Conservation (phyloP, 2,888 invertebrate species). For the Mylabris sibirica region DNA sequence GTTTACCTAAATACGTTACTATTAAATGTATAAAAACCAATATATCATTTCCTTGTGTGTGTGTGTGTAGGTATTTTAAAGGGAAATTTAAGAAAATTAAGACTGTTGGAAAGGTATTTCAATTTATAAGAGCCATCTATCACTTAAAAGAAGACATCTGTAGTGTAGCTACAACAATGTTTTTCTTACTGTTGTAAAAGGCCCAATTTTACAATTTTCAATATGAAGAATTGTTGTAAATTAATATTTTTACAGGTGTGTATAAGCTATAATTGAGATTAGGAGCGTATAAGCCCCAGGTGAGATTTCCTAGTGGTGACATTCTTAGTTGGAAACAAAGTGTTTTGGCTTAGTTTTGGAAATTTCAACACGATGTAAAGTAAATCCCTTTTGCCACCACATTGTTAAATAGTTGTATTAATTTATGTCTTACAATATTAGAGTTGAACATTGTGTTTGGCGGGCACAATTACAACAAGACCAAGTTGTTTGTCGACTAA, state of each 20-base stretch:
- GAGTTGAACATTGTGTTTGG: slow-evolving; percentile 57
- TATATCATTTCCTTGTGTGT: slow-evolving; percentile 12
- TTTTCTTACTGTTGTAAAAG: neutral
- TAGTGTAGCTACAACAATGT: neutral
- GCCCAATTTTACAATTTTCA: neutral
- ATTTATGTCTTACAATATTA: slow-evolving; percentile 61
- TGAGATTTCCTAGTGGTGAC: slow-evolving; percentile 10
- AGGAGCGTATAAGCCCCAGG: slow-evolving; percentile 3
- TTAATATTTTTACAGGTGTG: neutral
- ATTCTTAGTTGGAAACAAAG: slow-evolving; percentile 14
- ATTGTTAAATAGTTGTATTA: slow-evolving; percentile 60
- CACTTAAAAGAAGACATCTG: slow-evolving; percentile 3
- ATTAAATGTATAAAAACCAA: slow-evolving; percentile 18
- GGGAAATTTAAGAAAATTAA: slow-evolving; percentile 9
- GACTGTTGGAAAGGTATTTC: neutral
- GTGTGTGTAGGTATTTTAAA: neutral
- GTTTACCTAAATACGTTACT: slow-evolving; percentile 35
- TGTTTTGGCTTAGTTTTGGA: slow-evolving; percentile 35
- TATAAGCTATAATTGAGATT: neutral
- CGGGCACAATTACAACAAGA: slow-evolving; percentile 60
- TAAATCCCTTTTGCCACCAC: slow-evolving; percentile 53
- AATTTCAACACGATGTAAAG: slow-evolving; percentile 56
- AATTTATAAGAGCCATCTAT: neutral
- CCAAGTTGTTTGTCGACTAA: slow-evolving; percentile 60
- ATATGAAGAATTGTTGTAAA: neutral